Conservation (phyloP, 2,888 invertebrate species). For the Rosalia funebris region DNA sequence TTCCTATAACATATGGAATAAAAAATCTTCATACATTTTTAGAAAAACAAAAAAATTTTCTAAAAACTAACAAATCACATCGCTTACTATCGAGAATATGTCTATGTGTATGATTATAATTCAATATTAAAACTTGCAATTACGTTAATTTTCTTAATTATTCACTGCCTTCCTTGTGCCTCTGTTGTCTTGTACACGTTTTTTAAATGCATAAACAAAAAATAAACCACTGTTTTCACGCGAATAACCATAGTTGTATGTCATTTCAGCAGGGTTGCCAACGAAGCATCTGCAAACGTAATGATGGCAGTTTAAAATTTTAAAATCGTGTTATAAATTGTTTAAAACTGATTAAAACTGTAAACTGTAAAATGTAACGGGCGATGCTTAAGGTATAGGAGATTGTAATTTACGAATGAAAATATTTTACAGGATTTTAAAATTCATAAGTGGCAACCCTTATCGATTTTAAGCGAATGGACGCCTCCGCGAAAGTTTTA, state of each 20-base stretch:
- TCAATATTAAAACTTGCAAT: neutral
- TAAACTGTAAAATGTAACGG: too few relatives aligned
- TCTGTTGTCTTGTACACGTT: neutral
- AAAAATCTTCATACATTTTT: constrained; percentile 11
- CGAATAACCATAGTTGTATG: constrained; percentile 14
- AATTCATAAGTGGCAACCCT: constrained; percentile 6
- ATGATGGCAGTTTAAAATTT: neutral
- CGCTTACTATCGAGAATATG: neutral
- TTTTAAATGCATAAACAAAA: neutral
- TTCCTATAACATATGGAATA: neutral
- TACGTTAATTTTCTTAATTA: neutral
- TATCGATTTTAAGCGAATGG: constrained; percentile 5
- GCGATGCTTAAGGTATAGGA: too few relatives aligned
- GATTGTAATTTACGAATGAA: too few relatives aligned
- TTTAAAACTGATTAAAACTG: too few relatives aligned
- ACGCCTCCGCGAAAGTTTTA: neutral
- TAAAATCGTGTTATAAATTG: neutral
- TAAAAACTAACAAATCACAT: neutral
- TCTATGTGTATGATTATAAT: neutral
- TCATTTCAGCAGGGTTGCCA: constrained; percentile 22
- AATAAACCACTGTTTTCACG: constrained; percentile 8
- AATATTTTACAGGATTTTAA: neutral
- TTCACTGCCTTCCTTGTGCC: neutral
- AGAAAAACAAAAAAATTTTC: constrained; percentile 5
- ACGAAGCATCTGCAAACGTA: neutral